These are phyloP conservation scores for Oncopodura yosiiana DNA, from an alignment of 1,140 invertebrate genomes.

Conservation along the genomic window DNA sequence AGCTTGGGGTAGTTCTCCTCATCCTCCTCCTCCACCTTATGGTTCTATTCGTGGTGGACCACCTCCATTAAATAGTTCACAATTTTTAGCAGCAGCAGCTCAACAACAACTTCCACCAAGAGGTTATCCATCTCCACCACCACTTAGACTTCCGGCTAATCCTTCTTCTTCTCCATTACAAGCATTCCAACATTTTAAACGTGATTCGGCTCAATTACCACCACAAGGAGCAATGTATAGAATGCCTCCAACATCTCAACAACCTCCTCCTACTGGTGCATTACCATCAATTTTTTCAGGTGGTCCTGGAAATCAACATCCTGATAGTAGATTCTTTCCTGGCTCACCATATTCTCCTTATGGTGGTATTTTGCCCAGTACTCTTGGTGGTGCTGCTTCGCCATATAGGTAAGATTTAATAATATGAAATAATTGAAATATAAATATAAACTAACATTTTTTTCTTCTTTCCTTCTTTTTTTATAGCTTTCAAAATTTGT, in stretches of 20 bases:
- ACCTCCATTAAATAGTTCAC: slow-evolving; percentile 24
- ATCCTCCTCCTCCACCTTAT: slow-evolving; percentile 13
- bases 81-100: no score
- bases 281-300: slow-evolving; percentile 6
- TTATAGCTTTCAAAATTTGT: background rate
- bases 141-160: slow-evolving; percentile 26
- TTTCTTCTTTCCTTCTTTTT: background rate
- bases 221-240: slow-evolving; percentile 20
- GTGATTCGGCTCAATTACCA: slow-evolving; percentile 12
- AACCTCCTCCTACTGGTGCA: background rate
- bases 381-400: no score
- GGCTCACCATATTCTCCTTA: no score
- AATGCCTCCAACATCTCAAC: slow-evolving; percentile 15
- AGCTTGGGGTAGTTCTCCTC: background rate
- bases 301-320: slow-evolving; percentile 1
- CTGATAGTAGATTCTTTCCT: slow-evolving; percentile 26
- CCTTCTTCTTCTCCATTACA: slow-evolving; percentile 22
- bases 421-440: no score
- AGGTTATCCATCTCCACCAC: slow-evolving; percentile 25
- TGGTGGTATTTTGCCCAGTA: no score
- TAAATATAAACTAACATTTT: no score
- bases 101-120: slow-evolving; percentile 17
- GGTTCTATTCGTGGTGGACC: slow-evolving; percentile 21
- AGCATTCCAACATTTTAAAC: slow-evolving; percentile 32
- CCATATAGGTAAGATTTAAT: no score